Evolutionary conservation across 2,113 vertebrate genomes (phyloP).

Genomic region (Tragulus kanchil): DNA sequence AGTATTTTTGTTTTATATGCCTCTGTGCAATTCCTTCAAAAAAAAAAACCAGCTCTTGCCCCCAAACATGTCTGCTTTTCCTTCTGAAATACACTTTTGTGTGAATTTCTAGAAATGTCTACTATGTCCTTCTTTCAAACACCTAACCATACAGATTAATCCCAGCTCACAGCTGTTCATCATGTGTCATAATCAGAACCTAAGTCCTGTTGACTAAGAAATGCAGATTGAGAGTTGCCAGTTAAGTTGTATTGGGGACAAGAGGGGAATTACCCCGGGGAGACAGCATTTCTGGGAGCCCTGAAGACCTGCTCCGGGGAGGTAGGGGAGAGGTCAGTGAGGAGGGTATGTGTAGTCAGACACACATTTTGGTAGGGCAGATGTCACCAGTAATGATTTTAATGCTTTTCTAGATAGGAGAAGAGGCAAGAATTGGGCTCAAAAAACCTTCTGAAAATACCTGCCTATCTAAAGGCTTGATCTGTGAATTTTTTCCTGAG

Average conservation of each 20-base stretch:
- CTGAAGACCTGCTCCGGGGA: background rate
- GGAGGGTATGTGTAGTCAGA: background rate
- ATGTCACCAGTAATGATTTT: background rate
- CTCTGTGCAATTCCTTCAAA: background rate
- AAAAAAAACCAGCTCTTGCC: background rate
- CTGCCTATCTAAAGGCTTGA: background rate
- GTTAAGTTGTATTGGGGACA: background rate
- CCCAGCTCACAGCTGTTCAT: background rate
- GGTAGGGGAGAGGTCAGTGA: background rate
- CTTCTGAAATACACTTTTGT: conserved; percentile 1
- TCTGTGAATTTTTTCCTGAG: background rate
- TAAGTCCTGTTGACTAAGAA: background rate
- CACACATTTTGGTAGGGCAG: background rate
- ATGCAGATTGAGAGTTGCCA: accelerated
- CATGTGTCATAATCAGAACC: background rate
- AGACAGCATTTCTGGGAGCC: background rate
- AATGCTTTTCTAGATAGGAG: background rate
- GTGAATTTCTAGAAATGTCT: conserved; percentile 17
- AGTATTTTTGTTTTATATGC: conserved; percentile 43
- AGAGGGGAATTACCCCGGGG: background rate
- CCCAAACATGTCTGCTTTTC: background rate
- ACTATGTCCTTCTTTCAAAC: background rate
- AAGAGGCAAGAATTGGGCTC: background rate
- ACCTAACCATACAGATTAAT: background rate
- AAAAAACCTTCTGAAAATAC: background rate